These are phyloP conservation scores for Acarapis woodi DNA, from an alignment of 1,140 invertebrate genomes.

Conservation along the genomic window DNA sequence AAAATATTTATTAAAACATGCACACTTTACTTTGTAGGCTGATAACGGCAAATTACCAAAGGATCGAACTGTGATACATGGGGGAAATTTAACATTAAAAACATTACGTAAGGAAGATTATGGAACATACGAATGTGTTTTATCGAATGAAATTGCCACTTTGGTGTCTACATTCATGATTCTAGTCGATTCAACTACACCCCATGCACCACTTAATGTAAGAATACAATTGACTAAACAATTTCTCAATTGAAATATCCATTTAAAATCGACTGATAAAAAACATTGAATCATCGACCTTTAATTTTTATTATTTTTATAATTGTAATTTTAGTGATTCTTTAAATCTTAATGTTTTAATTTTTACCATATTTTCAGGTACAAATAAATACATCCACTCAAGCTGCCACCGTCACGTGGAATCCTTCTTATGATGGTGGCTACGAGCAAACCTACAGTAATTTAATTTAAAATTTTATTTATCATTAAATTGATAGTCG, in stretches of 20 bases:
- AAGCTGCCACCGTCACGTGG: slow-evolving; percentile 64
- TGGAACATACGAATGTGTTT: slow-evolving; percentile 76
- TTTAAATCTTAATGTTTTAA: too few relatives aligned
- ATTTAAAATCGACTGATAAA: too few relatives aligned
- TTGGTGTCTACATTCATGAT: slow-evolving; percentile 62
- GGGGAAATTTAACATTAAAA: slow-evolving; percentile 71
- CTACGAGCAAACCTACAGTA: slow-evolving; percentile 62
- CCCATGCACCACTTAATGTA: slow-evolving; percentile 81
- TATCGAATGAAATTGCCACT: slow-evolving; percentile 73
- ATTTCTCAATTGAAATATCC: too few relatives aligned
- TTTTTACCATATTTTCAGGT: too few relatives aligned
- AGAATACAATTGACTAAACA: too few relatives aligned
- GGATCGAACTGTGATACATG: slow-evolving; percentile 37
- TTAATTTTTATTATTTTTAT: too few relatives aligned
- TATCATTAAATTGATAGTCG: not conserved
- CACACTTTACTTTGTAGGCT: too few relatives aligned
- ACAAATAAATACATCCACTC: slow-evolving; percentile 50
- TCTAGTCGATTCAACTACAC: slow-evolving; percentile 70
- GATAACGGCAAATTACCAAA: slow-evolving; percentile 49
- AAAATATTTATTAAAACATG: too few relatives aligned
- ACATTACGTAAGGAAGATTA: slow-evolving; percentile 59
- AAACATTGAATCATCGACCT: too few relatives aligned
- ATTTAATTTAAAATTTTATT: not conserved
- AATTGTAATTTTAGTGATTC: too few relatives aligned
- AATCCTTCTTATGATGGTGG: slow-evolving; percentile 78